Evolutionary conservation across 2,113 vertebrate species (phyloP), one percentile per base, ranked within the genome.

Genomic region (Noctilio leporinus): DNA sequence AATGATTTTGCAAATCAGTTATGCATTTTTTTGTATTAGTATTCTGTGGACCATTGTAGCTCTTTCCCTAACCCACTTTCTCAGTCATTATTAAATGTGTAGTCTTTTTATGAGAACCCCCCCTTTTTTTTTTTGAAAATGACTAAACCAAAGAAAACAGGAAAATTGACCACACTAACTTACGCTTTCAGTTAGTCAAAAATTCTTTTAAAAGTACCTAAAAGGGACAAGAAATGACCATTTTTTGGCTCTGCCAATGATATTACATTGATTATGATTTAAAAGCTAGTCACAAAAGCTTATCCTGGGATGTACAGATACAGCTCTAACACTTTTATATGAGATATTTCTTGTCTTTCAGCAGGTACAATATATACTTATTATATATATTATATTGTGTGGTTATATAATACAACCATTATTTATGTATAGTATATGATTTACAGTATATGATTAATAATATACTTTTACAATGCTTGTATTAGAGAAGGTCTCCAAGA

Each of bases 321-420:
- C 67, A 43, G 97, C 97, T 6, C 95, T 87, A 26, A 92, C 95
- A 47, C 95, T 97, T 94, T 64, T 97, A 59, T 97, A 97, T 85
- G 96, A 97, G 76, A 93, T 97, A 57, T 93, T 97, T 81, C 96
- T 97, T 57, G 92, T 90, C 90, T 97, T 96, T 90, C 97, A 97
- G 67, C 96, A 97, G 97, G 95, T 97, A 96, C 12, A 33, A 17
- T 30, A 65, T 33, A 51, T 55, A 33, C 72, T 86, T 96, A 82
- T 75, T 94, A 75, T 70, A 53, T 9, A 53, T 91, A 7, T n/a
- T 40, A 53, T 70, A 75, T 35, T 57, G n/a, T 64, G 30, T 55
- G 35, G 69, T 57, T 87, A 47, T 51, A n/a, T 72, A 40, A 89
- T 45, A 40, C 65, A n/a, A 76, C 40, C 47, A 57, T 51, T 62